phyloP scores from a whole-genome alignment of 37 sponge, comb jelly and placozoan species.

The Haliclona indistincta region DNA sequence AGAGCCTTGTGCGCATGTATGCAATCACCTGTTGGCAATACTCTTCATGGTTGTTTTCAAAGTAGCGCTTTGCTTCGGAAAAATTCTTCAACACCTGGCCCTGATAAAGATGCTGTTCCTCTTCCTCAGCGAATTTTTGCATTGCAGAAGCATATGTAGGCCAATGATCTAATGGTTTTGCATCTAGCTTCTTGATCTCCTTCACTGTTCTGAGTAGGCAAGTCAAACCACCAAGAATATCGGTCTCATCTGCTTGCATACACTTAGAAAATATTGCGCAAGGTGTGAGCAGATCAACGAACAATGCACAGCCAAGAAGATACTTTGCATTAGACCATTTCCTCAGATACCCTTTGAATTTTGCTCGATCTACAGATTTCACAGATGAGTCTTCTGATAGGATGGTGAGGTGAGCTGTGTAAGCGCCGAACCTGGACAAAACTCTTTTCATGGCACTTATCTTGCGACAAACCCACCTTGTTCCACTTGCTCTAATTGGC shows the following conservation, averaged over 20 bases:
- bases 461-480: slow-evolving; percentile 30
- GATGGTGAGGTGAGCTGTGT: slow-evolving; percentile 41
- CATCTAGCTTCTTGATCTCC: not conserved
- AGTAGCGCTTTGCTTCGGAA: slow-evolving; percentile 19
- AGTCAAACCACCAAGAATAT: slow-evolving; percentile 31
- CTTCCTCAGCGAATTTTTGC: slow-evolving; percentile 14
- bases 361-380: slow-evolving; percentile 53
- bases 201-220: slow-evolving; percentile 9
- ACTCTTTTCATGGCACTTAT: slow-evolving; percentile 51
- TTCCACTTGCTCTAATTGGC: slow-evolving; percentile 24
- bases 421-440: slow-evolving; percentile 61
- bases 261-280: slow-evolving; percentile 31
- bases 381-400: slow-evolving; percentile 49
- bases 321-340: slow-evolving; percentile 70
- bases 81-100: slow-evolving; percentile 6
- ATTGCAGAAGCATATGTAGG: slow-evolving; percentile 17
- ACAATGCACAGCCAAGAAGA: slow-evolving; percentile 70
- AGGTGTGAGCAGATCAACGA: slow-evolving; percentile 55
- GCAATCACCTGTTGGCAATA: too few species aligned
- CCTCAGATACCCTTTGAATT: slow-evolving; percentile 44
- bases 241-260: slow-evolving; percentile 22
- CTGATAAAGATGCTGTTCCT: slow-evolving; percentile 12
- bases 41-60: too few species aligned
- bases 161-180: not conserved
- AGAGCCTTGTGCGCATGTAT: too few species aligned